These are phyloP conservation scores for Maconellicoccus hirsutus DNA, from an alignment of 1,140 invertebrate genomes.

Conservation along the genomic window DNA sequence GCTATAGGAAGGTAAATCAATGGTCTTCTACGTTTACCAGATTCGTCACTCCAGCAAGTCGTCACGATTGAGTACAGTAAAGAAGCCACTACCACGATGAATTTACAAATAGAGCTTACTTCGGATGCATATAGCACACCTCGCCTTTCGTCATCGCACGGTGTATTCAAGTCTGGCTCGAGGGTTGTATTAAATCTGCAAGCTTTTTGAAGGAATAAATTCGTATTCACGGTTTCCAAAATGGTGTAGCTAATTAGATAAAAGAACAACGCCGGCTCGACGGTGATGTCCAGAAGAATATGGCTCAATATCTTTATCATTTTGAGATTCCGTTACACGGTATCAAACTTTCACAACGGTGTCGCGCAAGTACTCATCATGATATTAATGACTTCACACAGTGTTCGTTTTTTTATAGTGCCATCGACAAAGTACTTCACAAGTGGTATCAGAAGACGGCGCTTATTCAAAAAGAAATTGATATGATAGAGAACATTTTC, in stretches of 20 bases:
- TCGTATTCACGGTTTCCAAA: neutral
- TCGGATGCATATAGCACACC: neutral
- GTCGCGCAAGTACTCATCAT: too few species aligned
- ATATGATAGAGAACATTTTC: too few species aligned
- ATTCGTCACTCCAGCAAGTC: conserved; percentile 28
- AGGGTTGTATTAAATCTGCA: neutral
- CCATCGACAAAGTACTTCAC: too few species aligned
- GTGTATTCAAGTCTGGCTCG: neutral
- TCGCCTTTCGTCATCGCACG: neutral
- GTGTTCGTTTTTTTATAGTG: too few species aligned
- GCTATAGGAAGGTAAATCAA: conserved; percentile 36
- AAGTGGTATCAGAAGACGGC: too few species aligned
- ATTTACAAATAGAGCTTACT: neutral
- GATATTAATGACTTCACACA: too few species aligned
- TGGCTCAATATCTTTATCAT: too few species aligned
- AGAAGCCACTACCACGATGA: neutral
- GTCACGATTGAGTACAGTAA: conserved; percentile 27
- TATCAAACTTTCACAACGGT: too few species aligned
- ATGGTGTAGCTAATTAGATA: neutral
- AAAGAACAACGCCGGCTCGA: neutral
- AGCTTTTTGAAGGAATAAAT: neutral
- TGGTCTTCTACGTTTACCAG: conserved; percentile 35
- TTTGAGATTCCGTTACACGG: too few species aligned
- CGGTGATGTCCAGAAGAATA: neutral
- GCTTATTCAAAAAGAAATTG: too few species aligned